Conservation (phyloP, 2,888 invertebrate species). For the Noctua pronuba region DNA sequence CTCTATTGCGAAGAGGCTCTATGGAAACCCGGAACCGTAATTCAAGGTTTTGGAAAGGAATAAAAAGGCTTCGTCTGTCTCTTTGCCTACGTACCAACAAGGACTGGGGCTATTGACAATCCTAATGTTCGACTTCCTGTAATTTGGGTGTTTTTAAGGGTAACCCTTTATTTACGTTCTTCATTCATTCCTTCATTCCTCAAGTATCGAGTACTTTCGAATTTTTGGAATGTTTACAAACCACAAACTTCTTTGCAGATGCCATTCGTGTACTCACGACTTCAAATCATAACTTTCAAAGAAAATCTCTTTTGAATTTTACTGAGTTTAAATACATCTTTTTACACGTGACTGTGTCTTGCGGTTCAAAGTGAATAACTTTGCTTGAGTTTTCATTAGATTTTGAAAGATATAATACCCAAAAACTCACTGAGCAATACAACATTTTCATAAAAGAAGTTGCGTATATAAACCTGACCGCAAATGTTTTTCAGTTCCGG, state of each 20-base stretch:
- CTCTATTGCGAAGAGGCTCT: conserved; percentile 30
- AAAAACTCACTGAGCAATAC: conserved; percentile 37
- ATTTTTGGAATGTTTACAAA: neutral
- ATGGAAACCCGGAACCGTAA: conserved; percentile 41
- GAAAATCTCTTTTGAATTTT: neutral
- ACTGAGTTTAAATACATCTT: neutral
- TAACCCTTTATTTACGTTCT: neutral
- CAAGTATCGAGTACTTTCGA: neutral
- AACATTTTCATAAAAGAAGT: conserved; percentile 32
- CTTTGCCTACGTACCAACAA: conserved; percentile 32
- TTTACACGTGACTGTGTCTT: conserved; percentile 16
- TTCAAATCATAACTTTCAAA: neutral
- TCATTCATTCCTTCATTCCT: conserved; percentile 9
- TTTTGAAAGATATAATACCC: conserved; percentile 15
- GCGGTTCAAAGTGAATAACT: conserved; percentile 16
- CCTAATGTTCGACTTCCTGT: conserved; percentile 25
- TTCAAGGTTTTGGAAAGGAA: conserved; percentile 39
- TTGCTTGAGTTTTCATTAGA: conserved; percentile 10
- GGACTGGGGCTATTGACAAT: conserved; percentile 3
- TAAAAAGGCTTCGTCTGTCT: conserved; percentile 25
- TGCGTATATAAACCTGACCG: neutral
- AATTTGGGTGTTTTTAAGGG: conserved; percentile 18
- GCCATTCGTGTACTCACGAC: neutral
- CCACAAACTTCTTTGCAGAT: neutral
- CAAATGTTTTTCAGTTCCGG: conserved; percentile 20